Base-by-base conservation (phyloP, 2,113 vertebrate species). In the Myiopsitta monachus region DNA sequence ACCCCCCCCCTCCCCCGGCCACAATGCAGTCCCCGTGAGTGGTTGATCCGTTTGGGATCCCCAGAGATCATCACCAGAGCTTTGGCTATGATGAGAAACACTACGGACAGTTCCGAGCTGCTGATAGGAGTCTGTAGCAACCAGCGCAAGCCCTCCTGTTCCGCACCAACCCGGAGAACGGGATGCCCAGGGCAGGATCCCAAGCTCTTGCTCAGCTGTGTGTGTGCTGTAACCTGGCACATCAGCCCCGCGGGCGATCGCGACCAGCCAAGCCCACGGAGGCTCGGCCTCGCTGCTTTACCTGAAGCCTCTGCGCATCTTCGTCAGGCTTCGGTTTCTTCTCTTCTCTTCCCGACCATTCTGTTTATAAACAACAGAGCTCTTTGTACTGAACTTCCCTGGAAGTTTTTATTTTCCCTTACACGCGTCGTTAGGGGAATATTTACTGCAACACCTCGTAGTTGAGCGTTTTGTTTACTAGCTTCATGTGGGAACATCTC, bases 311-410 rank as follows among this genome's bases (percentile, higher is more conserved):
- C 76, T 24, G 4, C 0, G 1, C 41, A 9, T 43, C 43, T 38
- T 30, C 59, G 57, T 46, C 8, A 1, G 4, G 6, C 18, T 3
- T 24, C 15, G 11, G 18, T 36, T 76, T 49, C 3, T 18, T 17
- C 2, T 5, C 38, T 14, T 5, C 21, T 67, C 46, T 89, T 79
- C 39, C 38, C 18, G 26, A 70, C 61, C 31, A 1, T 66, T 67
- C 61, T 94, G 91, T 95, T 95, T 93, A 96, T 75, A 88, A 96
- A 95, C 91, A 96, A 92, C 93, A 55, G n/a, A 80, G 52, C 52
- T 70, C 91, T 93, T 94, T 95, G 96, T 95, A 95, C 92, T 82
- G 87, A 89, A 92, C 96, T 97, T 97, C 96, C 97, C 96, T 96
- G 97, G 97, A 97, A 98, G 97, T 95, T 93, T 97, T 86, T 22